A percentile compares a stretch with the other conserved stretches of the same genome.
These are phyloP conservation scores for Notiomystis cincta DNA, from an alignment of 2,113 vertebrate species.

Conservation along the genomic window DNA sequence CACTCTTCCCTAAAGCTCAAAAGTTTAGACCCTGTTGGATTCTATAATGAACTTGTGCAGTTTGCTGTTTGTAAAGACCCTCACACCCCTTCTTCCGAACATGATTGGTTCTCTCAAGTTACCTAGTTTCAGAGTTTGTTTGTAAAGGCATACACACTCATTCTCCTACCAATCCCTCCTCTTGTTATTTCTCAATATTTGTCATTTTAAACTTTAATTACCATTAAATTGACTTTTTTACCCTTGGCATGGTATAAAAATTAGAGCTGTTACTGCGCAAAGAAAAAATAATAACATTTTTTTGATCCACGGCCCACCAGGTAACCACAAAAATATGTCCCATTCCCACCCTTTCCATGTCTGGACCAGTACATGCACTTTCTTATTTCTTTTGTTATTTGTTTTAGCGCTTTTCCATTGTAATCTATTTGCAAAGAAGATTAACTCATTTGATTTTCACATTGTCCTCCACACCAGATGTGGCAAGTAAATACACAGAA, in stretches of 20 bases:
- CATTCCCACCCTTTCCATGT: not conserved
- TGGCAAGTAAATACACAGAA: not conserved
- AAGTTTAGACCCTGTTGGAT: not conserved
- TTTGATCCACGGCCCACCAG: not conserved
- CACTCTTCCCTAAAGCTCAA: not conserved
- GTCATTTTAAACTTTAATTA: not conserved
- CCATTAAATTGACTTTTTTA: not conserved
- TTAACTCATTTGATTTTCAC: not conserved
- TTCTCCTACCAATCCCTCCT: not conserved
- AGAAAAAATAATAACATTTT: not conserved
- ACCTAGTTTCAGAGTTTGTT: not conserved
- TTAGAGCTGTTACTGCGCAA: not conserved
- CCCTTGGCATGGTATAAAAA: not conserved
- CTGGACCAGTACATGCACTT: not conserved
- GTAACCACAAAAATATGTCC: not conserved
- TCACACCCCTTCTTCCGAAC: not conserved
- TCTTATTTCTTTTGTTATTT: too few relatives aligned
- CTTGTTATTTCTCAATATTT: not conserved
- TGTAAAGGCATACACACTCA: not conserved
- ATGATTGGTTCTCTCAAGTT: too few relatives aligned
- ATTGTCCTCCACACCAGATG: not conserved
- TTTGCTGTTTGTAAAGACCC: not conserved
- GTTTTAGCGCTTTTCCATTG: not conserved
- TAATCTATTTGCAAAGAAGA: not conserved
- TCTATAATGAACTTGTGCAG: rapidly evolving